Evolutionary conservation across 2,888 invertebrate species (phyloP), one percentile per base, ranked within the genome.

Genomic region (Bhutanitis thaidina): DNA sequence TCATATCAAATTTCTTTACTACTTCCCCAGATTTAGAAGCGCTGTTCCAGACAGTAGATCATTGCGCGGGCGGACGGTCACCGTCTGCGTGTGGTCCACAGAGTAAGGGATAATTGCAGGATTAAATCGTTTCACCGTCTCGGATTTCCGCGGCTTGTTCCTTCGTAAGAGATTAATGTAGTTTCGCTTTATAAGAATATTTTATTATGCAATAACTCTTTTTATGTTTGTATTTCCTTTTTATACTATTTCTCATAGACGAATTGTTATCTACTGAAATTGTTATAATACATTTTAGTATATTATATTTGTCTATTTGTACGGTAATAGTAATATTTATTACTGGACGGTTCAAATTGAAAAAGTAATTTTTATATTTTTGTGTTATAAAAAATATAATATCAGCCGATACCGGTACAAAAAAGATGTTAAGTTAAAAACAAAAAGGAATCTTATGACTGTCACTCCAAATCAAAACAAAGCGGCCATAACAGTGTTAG

Each of bases 1-100:
- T n/a, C n/a, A n/a, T n/a, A n/a, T n/a, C n/a, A n/a, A n/a, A n/a
- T n/a, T n/a, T n/a, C n/a, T n/a, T n/a, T n/a, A n/a, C n/a, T n/a
- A n/a, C n/a, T n/a, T n/a, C n/a, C n/a, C n/a, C 16, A 40, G 27
- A 15, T 45, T 51, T 15, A 41, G 49, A 37, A 49, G 29, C 49
- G 29, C 16, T 52, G 54, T 53, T 49, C 52, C 41, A 49, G 45
- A 40, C 53, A 49, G 61, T 65, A 64, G 62, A 63, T 60, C 61
- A 62, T 41, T 61, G 66, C 60, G 65, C 54, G 64, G 69, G 69
- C 61, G 69, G 69, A 65, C 62, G 53, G 52, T 45, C 20, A 16
- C 54, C 51, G 52, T 52, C 58, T 59, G 62, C 56, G 66, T 67
- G 67, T 69, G 67, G 69, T 67, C 69, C 16, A 40, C 43, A 36